phyloP scores from a whole-genome alignment of 2,888 invertebrate genomes.

The Agrochola circellaris region DNA sequence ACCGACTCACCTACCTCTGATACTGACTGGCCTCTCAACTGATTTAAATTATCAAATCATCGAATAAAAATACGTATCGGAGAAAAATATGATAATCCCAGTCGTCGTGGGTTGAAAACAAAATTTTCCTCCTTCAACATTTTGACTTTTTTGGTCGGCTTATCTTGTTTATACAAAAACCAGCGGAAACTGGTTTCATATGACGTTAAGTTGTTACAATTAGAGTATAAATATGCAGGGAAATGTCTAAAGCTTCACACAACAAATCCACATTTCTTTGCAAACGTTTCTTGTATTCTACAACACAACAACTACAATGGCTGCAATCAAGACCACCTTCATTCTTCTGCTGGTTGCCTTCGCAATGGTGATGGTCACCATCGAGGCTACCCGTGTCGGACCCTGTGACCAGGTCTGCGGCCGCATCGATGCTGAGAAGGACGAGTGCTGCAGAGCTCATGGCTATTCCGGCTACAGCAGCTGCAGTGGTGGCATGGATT shows the following conservation, averaged over 20 bases:
- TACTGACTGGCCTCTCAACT: neutral
- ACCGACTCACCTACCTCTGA: too few species aligned
- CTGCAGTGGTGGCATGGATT: accelerated
- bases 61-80: neutral
- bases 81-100: neutral
- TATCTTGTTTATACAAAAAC: neutral
- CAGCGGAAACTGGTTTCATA: too few species aligned
- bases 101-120: slow-evolving; percentile 8
- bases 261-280: slow-evolving; percentile 1
- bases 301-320: slow-evolving; percentile 29
- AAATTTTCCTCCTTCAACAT: neutral
- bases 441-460: slow-evolving; percentile 47
- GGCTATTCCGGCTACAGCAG: neutral
- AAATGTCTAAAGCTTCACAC: neutral
- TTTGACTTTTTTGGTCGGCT: neutral
- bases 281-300: slow-evolving; percentile 2
- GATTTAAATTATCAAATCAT: neutral
- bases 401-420: slow-evolving; percentile 40
- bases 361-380: slow-evolving; percentile 42
- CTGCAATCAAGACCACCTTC: slow-evolving; percentile 34
- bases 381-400: slow-evolving; percentile 24
- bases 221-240: neutral
- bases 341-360: slow-evolving; percentile 39
- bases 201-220: neutral
- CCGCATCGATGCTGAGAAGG: slow-evolving; percentile 11